Conservation (phyloP, 2,888 invertebrate genomes). For the Drosophila quinaria region DNA sequence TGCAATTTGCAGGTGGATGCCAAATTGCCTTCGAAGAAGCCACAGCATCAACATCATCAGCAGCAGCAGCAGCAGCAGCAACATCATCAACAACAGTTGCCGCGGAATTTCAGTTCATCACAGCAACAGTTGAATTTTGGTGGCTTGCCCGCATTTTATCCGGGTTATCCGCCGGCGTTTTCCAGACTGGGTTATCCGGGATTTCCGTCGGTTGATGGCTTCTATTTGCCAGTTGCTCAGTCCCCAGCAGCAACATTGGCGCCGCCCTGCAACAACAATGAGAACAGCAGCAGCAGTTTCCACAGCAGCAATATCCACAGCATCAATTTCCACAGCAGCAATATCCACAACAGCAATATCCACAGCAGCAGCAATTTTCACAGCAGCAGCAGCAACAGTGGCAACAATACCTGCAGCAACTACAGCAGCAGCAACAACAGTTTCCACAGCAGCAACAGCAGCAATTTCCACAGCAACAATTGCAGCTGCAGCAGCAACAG, state of each 20-base stretch:
- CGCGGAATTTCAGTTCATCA: constrained; percentile 25
- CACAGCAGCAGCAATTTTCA: constrained; percentile 24
- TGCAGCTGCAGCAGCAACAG: constrained; percentile 29
- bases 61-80: constrained; percentile 50
- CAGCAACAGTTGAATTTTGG: constrained; percentile 29
- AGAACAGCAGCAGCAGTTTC: constrained; percentile 16
- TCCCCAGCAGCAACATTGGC: not conserved
- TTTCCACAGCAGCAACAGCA: constrained; percentile 27
- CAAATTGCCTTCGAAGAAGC: constrained; percentile 62
- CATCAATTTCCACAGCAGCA: constrained; percentile 6
- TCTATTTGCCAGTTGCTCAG: constrained; percentile 38
- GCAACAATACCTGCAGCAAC: constrained; percentile 17
- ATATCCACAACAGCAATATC: constrained; percentile 31
- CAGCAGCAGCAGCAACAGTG: constrained; percentile 13
- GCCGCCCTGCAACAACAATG: constrained; percentile 36
- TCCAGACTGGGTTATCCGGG: constrained; percentile 18
- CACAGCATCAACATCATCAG: constrained; percentile 44
- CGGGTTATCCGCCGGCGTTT: constrained; percentile 10
- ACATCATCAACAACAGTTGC: constrained; percentile 1
- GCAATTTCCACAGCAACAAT: constrained; percentile 25
- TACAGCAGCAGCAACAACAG: constrained; percentile 26
- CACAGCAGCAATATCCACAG: constrained; percentile 26
- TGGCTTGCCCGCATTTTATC: constrained; percentile 18
- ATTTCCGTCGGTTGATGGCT: not conserved
- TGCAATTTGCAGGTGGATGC: constrained; percentile 51